Base-by-base conservation (phyloP, 2,888 invertebrate genomes). In the Eupithecia inturbata region DNA sequence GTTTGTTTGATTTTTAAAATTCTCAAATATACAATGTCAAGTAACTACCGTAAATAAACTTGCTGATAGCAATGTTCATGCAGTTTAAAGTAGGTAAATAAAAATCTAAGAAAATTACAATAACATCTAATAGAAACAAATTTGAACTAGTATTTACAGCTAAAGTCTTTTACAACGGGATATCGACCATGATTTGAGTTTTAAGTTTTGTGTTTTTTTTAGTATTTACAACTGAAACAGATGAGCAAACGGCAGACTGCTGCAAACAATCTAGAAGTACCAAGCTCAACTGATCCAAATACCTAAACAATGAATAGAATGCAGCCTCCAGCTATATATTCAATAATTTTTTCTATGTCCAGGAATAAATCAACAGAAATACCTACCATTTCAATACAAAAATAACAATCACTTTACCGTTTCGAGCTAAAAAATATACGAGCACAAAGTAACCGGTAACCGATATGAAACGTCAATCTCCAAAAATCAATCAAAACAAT, bases 401-500 rank as follows among this genome's bases (percentile, higher is more conserved):
- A 57, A 70, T 22, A 67, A 60, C 63, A 33, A 71, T 31, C 22
- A 14, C 14, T 49, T 57, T 57, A 36, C 28, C 68, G 10, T 68
- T 68, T 62, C 45, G 49, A 49, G 28, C 70, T 33, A 36, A 66
- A 71, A 69, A 41, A 73, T 64, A 64, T 45, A 19, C 45, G 49
- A 41, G 33, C 33, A 68, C 28, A 74, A 66, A 68, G 26, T 28
- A 66, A 69, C 62, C 33, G 36, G 67, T 74, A 68, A 72, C 71
- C 36, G 74, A 75, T 72, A 75, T 45, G 71, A 36, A 67, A 62
- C 71, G 60, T 66, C 66, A 75, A 71, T 72, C 62, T 72, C 33
- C 71, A 75, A 77, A 72, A 70, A 71, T 53, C 75, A 72, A 72
- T 75, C 72, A 77, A 79, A 74, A 78, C 78, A 81, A 77, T 73